Base-by-base conservation (phyloP, 2,113 vertebrate species). In the Mastomys natalensis region DNA sequence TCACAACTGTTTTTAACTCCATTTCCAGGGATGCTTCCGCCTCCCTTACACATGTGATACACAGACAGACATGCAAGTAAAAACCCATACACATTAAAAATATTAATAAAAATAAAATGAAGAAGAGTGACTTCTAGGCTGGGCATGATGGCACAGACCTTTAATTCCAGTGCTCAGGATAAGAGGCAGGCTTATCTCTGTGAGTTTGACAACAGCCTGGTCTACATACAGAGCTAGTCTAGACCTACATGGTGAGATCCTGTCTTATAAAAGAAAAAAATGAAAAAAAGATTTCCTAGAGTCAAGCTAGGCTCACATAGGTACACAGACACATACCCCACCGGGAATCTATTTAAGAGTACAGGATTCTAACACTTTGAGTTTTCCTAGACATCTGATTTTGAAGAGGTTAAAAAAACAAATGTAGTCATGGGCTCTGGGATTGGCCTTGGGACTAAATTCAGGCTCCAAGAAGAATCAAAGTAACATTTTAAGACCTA, bases 321-420 rank as follows among this genome's bases (percentile, higher is more conserved):
- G 51, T 70, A 62, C 40, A 87, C 1, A 64, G 21, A 94, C 22
- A 34, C 64, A 66, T 13, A 66, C 29, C 64, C 31, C 64, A 29
- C 31, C 11, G 12, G 26, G 29, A 29, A 66, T n/a, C n/a, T n/a
- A 66, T 66, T 29, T 66, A 31, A 29, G 64, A 66, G 64, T 51
- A 76, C 7, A 68, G 13, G 48, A 70, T 70, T 89, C 62, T 17
- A 55, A 60, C 29, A 48, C n/a, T 94, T 48, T 43, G 24, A 87
- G 40, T 95, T 74, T 96, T 55, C 51, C n/a, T 58, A 87, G 34
- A 6, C 90, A 16, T 72, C 37, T 90, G 24, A 73, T 72, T 66
- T 51, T 19, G 45, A 93, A 95, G 87, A 87, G 85, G 37, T 34
- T 70, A 82, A 93, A 91, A 91, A 93, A 62, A 21, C 77, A 85